A percentile compares a stretch with the other conserved stretches of the same genome.
Evolutionary conservation across 2,888 invertebrate species (phyloP).

Genomic region (Cheilosia vernalis): DNA sequence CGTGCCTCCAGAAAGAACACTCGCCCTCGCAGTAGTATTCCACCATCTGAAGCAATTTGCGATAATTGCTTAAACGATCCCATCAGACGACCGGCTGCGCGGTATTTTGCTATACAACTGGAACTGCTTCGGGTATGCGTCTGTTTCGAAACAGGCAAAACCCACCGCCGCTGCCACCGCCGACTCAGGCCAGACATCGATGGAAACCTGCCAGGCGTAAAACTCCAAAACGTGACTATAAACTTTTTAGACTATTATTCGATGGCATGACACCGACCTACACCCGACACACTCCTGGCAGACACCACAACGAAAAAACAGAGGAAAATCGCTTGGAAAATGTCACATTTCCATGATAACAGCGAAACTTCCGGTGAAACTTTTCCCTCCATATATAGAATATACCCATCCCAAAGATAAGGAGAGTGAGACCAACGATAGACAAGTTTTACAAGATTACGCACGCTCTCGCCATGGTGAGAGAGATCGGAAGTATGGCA

Average conservation of each 20-base stretch:
- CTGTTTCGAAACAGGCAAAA: conserved; percentile 19
- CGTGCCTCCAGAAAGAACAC: conserved; percentile 4
- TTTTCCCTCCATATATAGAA: conserved; percentile 29
- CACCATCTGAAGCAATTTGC: conserved; percentile 58
- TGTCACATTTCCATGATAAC: conserved; percentile 73
- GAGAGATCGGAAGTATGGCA: neutral
- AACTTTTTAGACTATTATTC: conserved; percentile 71
- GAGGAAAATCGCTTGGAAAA: conserved; percentile 59
- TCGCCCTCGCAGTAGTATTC: neutral
- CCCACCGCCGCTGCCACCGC: neutral
- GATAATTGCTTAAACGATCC: conserved; percentile 74
- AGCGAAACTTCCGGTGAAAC: conserved; percentile 68
- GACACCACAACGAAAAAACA: conserved; percentile 20
- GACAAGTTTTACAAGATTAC: conserved; percentile 60
- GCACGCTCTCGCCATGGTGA: conserved; percentile 17
- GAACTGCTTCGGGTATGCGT: conserved; percentile 2
- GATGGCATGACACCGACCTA: conserved; percentile 15
- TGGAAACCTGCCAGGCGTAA: conserved; percentile 67
- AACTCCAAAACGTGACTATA: conserved; percentile 74
- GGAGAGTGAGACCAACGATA: conserved; percentile 40
- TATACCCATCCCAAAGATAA: neutral
- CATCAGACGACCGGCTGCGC: conserved; percentile 34
- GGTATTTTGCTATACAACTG: neutral
- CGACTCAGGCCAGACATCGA: conserved; percentile 53
- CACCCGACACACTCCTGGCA: conserved; percentile 1